A percentile compares a stretch with the other conserved stretches of the same genome.
These are phyloP conservation scores for Myotis daubentonii DNA, from an alignment of 2,797 vertebrate genomes.

Conservation along the genomic window DNA sequence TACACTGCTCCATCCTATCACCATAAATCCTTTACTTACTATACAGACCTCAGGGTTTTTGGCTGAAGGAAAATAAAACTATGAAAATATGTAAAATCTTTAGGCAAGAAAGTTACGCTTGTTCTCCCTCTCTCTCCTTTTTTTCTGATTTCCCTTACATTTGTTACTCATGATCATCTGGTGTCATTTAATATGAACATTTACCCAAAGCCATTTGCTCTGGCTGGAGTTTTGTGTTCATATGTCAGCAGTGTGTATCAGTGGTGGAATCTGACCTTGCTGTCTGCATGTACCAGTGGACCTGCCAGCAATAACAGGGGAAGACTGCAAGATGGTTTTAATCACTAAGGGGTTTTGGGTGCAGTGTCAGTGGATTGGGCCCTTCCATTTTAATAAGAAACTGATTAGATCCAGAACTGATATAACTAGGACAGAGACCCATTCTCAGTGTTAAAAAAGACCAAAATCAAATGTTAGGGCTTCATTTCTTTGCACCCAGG, in stretches of 20 bases:
- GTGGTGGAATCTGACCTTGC: background rate
- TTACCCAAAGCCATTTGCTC: slow-evolving; percentile 26
- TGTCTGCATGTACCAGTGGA: background rate
- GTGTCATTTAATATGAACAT: slow-evolving; percentile 41
- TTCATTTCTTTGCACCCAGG: background rate
- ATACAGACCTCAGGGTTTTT: background rate
- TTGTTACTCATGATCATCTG: slow-evolving; percentile 8
- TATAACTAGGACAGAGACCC: background rate
- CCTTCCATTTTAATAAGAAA: background rate
- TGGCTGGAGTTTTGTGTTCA: background rate
- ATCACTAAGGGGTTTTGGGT: background rate
- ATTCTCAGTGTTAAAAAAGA: background rate
- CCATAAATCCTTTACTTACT: background rate
- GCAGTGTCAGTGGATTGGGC: background rate
- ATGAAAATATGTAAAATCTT: background rate
- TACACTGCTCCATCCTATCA: background rate
- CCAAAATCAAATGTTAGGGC: background rate
- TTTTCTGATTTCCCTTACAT: background rate
- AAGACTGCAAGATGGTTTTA: background rate
- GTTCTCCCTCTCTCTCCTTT: background rate
- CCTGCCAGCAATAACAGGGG: background rate
- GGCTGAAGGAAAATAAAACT: background rate
- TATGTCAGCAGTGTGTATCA: background rate
- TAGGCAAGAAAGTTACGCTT: background rate
- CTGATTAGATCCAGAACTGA: background rate